These are phyloP conservation scores for Carassius gibelio DNA, from an alignment of 2,113 vertebrate genomes.

Conservation along the genomic window DNA sequence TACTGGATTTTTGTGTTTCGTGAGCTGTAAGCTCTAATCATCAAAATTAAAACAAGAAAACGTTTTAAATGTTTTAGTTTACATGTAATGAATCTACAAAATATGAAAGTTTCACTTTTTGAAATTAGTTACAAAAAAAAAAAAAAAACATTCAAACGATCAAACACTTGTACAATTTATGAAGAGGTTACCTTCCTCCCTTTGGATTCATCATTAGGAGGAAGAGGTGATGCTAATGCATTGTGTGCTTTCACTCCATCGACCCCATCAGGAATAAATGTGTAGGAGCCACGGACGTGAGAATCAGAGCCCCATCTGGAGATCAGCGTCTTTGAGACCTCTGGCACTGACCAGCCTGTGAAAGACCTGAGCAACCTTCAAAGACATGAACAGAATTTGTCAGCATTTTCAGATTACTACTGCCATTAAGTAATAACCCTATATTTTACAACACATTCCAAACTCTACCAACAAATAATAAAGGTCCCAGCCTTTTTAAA, in stretches of 20 bases:
- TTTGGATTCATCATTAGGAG: slow-evolving; percentile 19
- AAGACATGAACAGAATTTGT: slow-evolving; percentile 3
- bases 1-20: too few relatives aligned
- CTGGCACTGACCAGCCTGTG: slow-evolving; percentile 62
- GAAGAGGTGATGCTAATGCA: slow-evolving; percentile 60
- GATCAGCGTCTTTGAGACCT: slow-evolving; percentile 57
- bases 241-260: slow-evolving; percentile 57
- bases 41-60: too few relatives aligned
- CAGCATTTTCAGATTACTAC: neutral
- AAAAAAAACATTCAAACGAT: too few relatives aligned
- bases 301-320: slow-evolving; percentile 62
- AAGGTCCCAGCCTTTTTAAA: too few relatives aligned
- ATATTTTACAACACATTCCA: too few relatives aligned
- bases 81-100: too few relatives aligned
- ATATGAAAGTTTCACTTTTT: too few relatives aligned
- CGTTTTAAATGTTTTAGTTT: too few relatives aligned
- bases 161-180: neutral
- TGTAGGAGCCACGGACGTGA: slow-evolving; percentile 64
- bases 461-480: too few relatives aligned
- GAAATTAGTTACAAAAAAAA: too few relatives aligned
- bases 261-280: slow-evolving; percentile 61
- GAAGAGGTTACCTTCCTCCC: slow-evolving; percentile 43
- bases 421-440: neutral
- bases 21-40: too few relatives aligned
- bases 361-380: slow-evolving; percentile 63